Percentiles rank a stretch among this genome's conserved stretches.
phyloP scores from a whole-genome alignment of 1,140 invertebrate species.

The Drosophila nebulosa region DNA sequence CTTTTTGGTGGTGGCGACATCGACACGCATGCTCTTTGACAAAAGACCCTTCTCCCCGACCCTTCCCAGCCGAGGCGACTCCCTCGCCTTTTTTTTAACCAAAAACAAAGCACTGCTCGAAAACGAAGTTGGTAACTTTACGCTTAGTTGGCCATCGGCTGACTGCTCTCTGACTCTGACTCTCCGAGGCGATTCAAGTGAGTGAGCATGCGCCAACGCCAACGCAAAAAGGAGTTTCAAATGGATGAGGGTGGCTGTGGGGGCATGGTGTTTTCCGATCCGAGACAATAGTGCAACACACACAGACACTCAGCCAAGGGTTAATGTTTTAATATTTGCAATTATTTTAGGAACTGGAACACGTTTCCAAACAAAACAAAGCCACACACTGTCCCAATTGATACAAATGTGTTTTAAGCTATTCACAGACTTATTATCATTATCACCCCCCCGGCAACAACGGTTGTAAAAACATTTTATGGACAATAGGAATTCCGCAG shows the following conservation, averaged over 20 bases:
- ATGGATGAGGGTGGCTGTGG: not conserved
- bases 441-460: conserved; percentile 3
- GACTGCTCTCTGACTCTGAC: conserved; percentile 2
- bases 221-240: conserved; percentile 19
- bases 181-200: conserved; percentile 55
- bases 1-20: conserved; percentile 62
- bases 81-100: conserved; percentile 5
- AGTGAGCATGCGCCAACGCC: conserved; percentile 63
- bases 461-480: conserved; percentile 6
- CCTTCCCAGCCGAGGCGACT: not conserved
- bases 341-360: conserved; percentile 20
- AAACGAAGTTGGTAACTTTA: conserved; percentile 71
- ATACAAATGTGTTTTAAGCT: conserved; percentile 37
- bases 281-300: conserved; percentile 13
- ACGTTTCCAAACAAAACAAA: conserved; percentile 3
- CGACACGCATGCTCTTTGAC: conserved; percentile 69
- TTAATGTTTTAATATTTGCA: conserved; percentile 29
- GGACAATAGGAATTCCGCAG: conserved; percentile 44
- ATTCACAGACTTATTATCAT: conserved; percentile 36
- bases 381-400: not conserved
- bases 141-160: conserved; percentile 61
- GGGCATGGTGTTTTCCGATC: conserved; percentile 31
- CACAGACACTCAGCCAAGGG: conserved; percentile 29
- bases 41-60: conserved; percentile 29
- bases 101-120: conserved; percentile 59